Evolutionary conservation across 2,113 vertebrate species (phyloP).

Genomic region (Grammomys dolichurus): DNA sequence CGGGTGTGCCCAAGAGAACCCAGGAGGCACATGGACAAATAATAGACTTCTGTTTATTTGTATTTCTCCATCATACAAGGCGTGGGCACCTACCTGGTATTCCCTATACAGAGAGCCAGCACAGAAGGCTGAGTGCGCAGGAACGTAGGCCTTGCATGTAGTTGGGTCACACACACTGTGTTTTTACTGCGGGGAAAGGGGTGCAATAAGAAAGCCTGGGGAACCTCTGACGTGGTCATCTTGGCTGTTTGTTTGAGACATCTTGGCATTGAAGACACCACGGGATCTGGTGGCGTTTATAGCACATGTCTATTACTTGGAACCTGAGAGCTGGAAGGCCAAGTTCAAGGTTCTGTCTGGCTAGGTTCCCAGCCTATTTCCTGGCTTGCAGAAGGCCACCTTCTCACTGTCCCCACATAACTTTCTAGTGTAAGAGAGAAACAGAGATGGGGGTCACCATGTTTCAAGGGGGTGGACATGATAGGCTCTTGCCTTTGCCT

Average conservation of each 20-base stretch:
- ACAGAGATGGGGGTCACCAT: neutral
- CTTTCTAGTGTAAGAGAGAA: neutral
- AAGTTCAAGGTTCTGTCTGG: neutral
- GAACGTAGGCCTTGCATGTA: neutral
- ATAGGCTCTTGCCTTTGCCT: too few species aligned
- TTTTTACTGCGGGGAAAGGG: neutral
- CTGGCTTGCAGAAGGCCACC: neutral
- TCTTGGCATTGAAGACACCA: neutral
- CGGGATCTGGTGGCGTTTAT: neutral
- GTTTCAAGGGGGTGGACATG: neutral
- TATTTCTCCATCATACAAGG: neutral
- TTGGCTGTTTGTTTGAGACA: too few species aligned
- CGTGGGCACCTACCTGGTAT: too few species aligned
- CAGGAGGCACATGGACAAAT: neutral
- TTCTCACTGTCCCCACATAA: neutral
- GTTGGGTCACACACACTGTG: rapidly evolving
- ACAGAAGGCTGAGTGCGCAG: rapidly evolving
- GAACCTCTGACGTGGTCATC: neutral
- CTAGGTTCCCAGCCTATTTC: neutral
- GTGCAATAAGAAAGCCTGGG: rapidly evolving
- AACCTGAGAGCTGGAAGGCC: neutral
- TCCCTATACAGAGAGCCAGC: rapidly evolving
- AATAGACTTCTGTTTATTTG: neutral
- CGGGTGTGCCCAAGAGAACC: neutral
- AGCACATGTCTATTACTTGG: neutral